These are phyloP conservation scores for Enteromius viviparus DNA, from an alignment of 2,797 vertebrate genomes.

Conservation along the genomic window DNA sequence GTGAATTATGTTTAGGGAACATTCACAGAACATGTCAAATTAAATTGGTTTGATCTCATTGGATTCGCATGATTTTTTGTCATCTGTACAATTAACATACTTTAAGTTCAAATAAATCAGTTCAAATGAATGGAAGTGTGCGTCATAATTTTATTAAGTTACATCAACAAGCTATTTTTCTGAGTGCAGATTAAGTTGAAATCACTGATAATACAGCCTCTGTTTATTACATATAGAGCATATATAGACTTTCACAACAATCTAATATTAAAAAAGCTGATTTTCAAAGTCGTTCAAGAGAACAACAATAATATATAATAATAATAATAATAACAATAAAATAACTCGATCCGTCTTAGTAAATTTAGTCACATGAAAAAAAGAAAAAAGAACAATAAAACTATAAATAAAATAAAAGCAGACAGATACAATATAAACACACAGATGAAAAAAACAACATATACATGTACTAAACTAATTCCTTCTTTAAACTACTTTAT, in stretches of 20 bases:
- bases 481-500: background rate
- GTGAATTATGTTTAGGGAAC: too few species aligned
- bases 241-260: background rate
- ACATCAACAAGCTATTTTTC: too few species aligned
- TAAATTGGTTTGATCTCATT: too few species aligned
- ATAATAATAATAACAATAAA: too few species aligned
- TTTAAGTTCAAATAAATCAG: too few species aligned
- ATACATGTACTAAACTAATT: constrained; percentile 6
- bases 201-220: background rate
- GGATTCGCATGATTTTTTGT: too few species aligned
- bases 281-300: background rate
- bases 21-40: too few species aligned
- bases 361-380: background rate
- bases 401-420: background rate
- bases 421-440: background rate
- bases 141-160: too few species aligned
- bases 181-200: background rate
- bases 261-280: background rate
- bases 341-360: too few species aligned
- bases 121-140: too few species aligned
- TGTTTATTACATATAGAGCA: background rate
- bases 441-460: background rate
- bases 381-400: background rate
- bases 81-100: too few species aligned
- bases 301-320: background rate